Percentiles rank a stretch among this genome's conserved stretches.
These are phyloP conservation scores for Hemiprocne comata DNA, from an alignment of 2,113 vertebrate genomes.

Conservation along the genomic window DNA sequence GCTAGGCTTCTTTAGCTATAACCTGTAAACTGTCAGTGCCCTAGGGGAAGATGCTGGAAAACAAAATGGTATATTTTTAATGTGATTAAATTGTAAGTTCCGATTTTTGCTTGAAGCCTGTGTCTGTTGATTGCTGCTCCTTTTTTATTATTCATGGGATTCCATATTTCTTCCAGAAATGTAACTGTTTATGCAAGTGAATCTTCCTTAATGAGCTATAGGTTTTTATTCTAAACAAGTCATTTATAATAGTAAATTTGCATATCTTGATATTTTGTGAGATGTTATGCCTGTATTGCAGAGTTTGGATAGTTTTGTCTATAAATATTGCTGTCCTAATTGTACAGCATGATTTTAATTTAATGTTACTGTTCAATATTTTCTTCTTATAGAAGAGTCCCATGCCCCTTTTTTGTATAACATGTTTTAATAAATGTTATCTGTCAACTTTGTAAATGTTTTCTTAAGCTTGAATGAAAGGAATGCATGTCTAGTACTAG, in stretches of 20 bases:
- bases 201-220: slow-evolving; percentile 68
- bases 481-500: slow-evolving; percentile 55
- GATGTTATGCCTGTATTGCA: slow-evolving; percentile 77
- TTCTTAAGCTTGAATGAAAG: slow-evolving; percentile 69
- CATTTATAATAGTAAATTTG: slow-evolving; percentile 74
- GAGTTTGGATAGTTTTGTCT: slow-evolving; percentile 79
- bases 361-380: slow-evolving; percentile 81
- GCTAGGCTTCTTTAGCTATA: slow-evolving; percentile 42
- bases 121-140: slow-evolving; percentile 74
- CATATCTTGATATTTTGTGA: slow-evolving; percentile 81
- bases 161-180: slow-evolving; percentile 75
- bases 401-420: slow-evolving; percentile 82
- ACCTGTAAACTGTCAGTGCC: slow-evolving; percentile 62
- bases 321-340: slow-evolving; percentile 79
- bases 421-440: slow-evolving; percentile 87
- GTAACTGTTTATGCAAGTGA: slow-evolving; percentile 79
- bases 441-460: slow-evolving; percentile 78
- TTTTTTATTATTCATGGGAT: slow-evolving; percentile 56
- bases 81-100: slow-evolving; percentile 67
- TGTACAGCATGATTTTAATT: slow-evolving; percentile 83
- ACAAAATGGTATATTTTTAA: slow-evolving; percentile 59
- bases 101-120: slow-evolving; percentile 74
- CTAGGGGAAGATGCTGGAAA: slow-evolving; percentile 72
- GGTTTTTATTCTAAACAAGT: slow-evolving; percentile 74
- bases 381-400: slow-evolving; percentile 89